These are phyloP conservation scores for Amphipyra tragopoginis DNA, from an alignment of 2,888 invertebrate species.

Conservation along the genomic window DNA sequence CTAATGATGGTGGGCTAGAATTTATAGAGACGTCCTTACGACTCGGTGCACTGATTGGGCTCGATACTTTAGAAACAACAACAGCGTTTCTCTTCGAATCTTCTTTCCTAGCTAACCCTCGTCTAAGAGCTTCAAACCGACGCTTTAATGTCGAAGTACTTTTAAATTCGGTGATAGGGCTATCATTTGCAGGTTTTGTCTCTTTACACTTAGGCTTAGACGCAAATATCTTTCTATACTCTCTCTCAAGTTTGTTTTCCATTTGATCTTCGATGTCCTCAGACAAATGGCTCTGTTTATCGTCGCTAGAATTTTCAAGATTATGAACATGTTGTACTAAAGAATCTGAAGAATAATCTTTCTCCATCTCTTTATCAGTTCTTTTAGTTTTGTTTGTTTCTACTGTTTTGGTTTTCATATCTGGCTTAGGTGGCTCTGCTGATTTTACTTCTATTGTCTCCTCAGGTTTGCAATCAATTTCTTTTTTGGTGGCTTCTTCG, in stretches of 20 bases:
- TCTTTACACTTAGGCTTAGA: conserved; percentile 66
- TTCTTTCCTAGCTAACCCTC: conserved; percentile 71
- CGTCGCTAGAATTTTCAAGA: conserved; percentile 73
- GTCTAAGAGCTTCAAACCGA: conserved; percentile 77
- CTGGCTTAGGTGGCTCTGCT: conserved; percentile 37
- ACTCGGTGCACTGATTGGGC: conserved; percentile 60
- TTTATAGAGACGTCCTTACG: conserved; percentile 77
- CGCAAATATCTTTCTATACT: conserved; percentile 76
- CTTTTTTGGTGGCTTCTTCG: conserved; percentile 40
- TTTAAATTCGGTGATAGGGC: conserved; percentile 65
- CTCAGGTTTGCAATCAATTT: conserved; percentile 28
- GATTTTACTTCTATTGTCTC: conserved; percentile 20
- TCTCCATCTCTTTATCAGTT: conserved; percentile 48
- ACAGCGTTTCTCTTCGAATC: conserved; percentile 63
- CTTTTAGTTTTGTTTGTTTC: conserved; percentile 19
- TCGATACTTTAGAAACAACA: conserved; percentile 56
- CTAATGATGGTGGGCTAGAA: conserved; percentile 80
- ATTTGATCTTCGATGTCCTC: conserved; percentile 64
- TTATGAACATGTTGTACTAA: conserved; percentile 78
- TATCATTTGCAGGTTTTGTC: conserved; percentile 60
- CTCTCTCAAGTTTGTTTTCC: conserved; percentile 80
- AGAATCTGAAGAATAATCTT: conserved; percentile 76
- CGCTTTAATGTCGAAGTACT: conserved; percentile 73
- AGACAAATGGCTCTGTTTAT: conserved; percentile 63
- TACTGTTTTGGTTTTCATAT: conserved; percentile 41